phyloP scores from a whole-genome alignment of 2,113 vertebrate species.

The Anhinga anhinga region DNA sequence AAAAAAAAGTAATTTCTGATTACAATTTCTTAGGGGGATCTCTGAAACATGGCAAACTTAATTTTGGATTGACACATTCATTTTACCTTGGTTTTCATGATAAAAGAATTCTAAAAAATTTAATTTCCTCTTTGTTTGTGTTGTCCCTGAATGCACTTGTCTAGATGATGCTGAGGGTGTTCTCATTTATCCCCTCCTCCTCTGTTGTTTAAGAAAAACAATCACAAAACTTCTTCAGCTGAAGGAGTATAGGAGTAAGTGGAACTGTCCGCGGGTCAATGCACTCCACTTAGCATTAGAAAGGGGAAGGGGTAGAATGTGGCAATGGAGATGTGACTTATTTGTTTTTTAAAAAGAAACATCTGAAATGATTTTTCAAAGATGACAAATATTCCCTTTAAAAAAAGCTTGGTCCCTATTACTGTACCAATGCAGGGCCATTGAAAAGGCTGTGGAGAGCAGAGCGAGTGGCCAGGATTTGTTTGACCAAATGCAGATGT shows the following conservation, averaged over 20 bases:
- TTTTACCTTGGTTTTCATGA: neutral
- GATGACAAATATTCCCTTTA: neutral
- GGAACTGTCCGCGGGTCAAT: neutral
- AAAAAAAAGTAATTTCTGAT: neutral
- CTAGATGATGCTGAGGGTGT: neutral
- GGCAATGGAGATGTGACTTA: neutral
- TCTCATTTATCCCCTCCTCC: neutral
- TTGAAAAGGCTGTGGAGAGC: neutral
- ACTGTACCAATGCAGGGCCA: no score
- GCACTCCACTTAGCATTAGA: neutral
- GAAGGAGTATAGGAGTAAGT: neutral
- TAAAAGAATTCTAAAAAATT: neutral
- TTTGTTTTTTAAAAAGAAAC: neutral
- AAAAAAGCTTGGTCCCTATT: neutral
- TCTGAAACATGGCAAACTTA: neutral
- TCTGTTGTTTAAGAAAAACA: neutral
- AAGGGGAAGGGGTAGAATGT: neutral
- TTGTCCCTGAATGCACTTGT: neutral
- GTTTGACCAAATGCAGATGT: neutral
- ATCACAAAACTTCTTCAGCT: neutral
- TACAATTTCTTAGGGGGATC: neutral
- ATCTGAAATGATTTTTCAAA: neutral
- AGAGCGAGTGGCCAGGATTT: neutral
- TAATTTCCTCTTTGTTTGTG: conserved; percentile 21
- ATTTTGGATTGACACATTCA: neutral